Percentiles rank a stretch among this genome's conserved stretches.
Conservation (phyloP, 2,888 invertebrate genomes). For the Leucozona laternaria region DNA sequence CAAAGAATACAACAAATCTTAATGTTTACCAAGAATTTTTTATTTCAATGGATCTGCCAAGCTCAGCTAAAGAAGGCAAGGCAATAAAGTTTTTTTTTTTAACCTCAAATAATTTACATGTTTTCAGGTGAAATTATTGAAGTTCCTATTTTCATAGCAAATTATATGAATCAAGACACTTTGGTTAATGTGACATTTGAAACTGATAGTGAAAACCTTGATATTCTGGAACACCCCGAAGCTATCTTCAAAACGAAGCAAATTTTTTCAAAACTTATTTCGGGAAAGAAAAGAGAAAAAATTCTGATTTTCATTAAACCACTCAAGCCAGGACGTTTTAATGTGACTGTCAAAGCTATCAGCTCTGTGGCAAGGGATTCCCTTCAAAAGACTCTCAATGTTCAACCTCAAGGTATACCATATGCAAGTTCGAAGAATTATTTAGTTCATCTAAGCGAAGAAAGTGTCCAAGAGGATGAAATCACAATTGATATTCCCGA, state of each 20-base stretch:
- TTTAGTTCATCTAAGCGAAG: conserved; percentile 87
- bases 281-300: conserved; percentile 38
- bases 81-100: not conserved
- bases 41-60: conserved; percentile 89
- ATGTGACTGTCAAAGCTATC: conserved; percentile 88
- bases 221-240: conserved; percentile 30
- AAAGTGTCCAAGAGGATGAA: conserved; percentile 83
- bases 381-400: conserved; percentile 86
- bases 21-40: conserved; percentile 91
- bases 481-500: conserved; percentile 84
- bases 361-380: conserved; percentile 83
- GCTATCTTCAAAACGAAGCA: not conserved
- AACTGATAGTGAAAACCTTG: conserved; percentile 85
- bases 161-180: conserved; percentile 88
- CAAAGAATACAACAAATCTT: conserved; percentile 85
- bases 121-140: conserved; percentile 87
- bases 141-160: conserved; percentile 89
- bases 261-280: conserved; percentile 10
- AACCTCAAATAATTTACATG: not conserved
- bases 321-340: conserved; percentile 87
- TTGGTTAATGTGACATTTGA: conserved; percentile 88
- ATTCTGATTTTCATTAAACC: conserved; percentile 89
- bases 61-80: conserved; percentile 88
- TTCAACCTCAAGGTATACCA: conserved; percentile 90
- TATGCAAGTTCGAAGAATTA: conserved; percentile 87